Conservation (phyloP, 2,888 invertebrate genomes). For the Druceiella hillmani region DNA sequence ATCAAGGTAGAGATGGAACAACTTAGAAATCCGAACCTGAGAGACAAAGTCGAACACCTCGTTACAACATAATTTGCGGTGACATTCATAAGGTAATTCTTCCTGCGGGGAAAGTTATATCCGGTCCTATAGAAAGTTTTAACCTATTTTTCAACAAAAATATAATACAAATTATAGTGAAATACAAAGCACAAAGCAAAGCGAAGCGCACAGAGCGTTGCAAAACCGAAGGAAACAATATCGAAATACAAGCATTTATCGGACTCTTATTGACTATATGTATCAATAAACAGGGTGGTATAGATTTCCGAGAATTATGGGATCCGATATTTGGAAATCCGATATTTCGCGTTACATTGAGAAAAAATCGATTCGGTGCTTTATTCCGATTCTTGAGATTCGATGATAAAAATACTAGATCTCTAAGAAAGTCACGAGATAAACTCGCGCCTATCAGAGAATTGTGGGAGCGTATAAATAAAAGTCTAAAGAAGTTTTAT, state of each 20-base stretch:
- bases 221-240: conserved; percentile 5
- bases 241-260: conserved; percentile 6
- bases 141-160: conserved; percentile 1
- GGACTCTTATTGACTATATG: conserved; percentile 6
- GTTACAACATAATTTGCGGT: conserved; percentile 5
- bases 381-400: conserved; percentile 5
- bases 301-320: conserved; percentile 5
- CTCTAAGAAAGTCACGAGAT: conserved; percentile 4
- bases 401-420: conserved; percentile 8
- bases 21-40: conserved; percentile 6
- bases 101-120: conserved; percentile 1
- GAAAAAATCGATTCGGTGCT: conserved; percentile 7
- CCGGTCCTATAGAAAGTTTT: conserved; percentile 3
- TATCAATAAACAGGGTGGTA: conserved; percentile 1
- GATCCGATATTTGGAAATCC: conserved; percentile 6
- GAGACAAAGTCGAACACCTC: too few species aligned
- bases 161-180: background rate
- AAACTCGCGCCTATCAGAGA: conserved; percentile 7
- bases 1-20: too few species aligned
- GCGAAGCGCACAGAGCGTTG: background rate
- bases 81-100: conserved; percentile 5
- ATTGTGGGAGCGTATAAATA: conserved; percentile 3
- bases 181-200: too few species aligned
- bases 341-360: conserved; percentile 6
- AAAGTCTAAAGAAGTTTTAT: conserved; percentile 1